Evolutionary conservation across 2,888 invertebrate genomes (phyloP).

Genomic region (Eremobia ochroleuca): DNA sequence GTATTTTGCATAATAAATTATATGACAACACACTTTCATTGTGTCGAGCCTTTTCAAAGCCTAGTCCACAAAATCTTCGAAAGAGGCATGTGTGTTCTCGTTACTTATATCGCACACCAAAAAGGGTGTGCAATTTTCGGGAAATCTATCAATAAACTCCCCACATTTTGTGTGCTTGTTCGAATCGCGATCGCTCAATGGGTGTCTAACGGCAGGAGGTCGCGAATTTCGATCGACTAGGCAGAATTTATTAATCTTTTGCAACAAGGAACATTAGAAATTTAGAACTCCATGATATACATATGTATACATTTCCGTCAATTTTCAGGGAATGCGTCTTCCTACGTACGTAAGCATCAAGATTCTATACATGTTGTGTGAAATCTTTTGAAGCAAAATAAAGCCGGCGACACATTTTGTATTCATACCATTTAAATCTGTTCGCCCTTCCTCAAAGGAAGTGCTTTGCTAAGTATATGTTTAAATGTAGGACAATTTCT

Average conservation of each 20-base stretch:
- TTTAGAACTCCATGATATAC: slow-evolving; percentile 13
- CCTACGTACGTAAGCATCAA: slow-evolving; percentile 12
- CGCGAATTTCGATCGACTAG: slow-evolving; percentile 18
- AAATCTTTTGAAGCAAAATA: slow-evolving; percentile 60
- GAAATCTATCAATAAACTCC: slow-evolving; percentile 52
- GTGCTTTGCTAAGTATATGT: slow-evolving; percentile 30
- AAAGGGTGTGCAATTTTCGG: slow-evolving; percentile 44
- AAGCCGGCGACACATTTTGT: slow-evolving; percentile 50
- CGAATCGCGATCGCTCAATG: slow-evolving; percentile 31
- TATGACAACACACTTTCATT: not conserved
- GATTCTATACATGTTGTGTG: slow-evolving; percentile 22
- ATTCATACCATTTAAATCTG: slow-evolving; percentile 51
- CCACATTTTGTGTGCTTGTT: slow-evolving; percentile 50
- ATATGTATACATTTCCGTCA: slow-evolving; percentile 6
- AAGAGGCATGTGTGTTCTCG: slow-evolving; percentile 21
- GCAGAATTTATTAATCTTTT: slow-evolving; percentile 52
- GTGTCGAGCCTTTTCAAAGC: not conserved
- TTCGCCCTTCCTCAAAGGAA: slow-evolving; percentile 55
- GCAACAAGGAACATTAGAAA: slow-evolving; percentile 21
- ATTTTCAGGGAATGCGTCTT: slow-evolving; percentile 13
- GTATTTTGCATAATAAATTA: not conserved
- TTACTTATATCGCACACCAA: slow-evolving; percentile 25
- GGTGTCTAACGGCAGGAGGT: slow-evolving; percentile 29
- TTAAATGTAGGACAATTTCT: slow-evolving; percentile 15
- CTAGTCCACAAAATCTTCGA: slow-evolving; percentile 24